Evolutionary conservation across 2,113 vertebrate genomes (phyloP), one percentile per base, ranked within the genome.

Genomic region (Sylvilagus bachmani): DNA sequence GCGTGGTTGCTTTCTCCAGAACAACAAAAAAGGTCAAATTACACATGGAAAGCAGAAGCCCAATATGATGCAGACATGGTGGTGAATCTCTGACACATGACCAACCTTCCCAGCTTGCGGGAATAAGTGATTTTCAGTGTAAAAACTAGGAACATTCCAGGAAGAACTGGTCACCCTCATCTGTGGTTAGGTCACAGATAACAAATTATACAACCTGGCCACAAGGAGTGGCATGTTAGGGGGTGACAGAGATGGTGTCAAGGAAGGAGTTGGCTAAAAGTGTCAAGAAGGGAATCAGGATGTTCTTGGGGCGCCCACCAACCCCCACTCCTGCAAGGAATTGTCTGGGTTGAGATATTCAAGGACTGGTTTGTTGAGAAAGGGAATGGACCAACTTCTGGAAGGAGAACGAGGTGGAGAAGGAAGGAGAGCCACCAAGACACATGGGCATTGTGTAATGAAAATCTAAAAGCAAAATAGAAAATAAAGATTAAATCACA

Each of bases 281-380:
- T 64, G 74, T 93, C 17, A 10, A 80, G 33, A 69, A 38, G 19
- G 53, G 70, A 12, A 55, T 38, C 6, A 1, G 44, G 66, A 49
- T 1, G 5, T n/a, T 22, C 55, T 27, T 0, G 33, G 55, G 22
- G 1, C 13, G 10, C 22, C 53, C 19, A 4, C 22, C 1, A 1
- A 1, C n/a, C 1, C 75, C 36, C 38, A 27, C 31, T 51, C 24
- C 24, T n/a, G 29, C 24, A 29, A 6, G 12, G 17, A 33, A 69
- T 51, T 12, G 0, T n/a, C 77, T 5, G 73, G 29, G 61, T n/a
- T 13, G 84, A 87, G 33, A 10, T 66, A 66, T 82, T 33, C 55
- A 22, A 82, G 55, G 6, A 12, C 2, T 3, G 4, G 5, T 9
- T 1, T 82, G 36, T 53, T 36, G 27, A 82, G 58, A 44, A 17